Percentiles rank a stretch among this genome's conserved stretches.
These are phyloP conservation scores for Cochlearius cochlearius DNA, from an alignment of 2,113 vertebrate species.

Conservation along the genomic window DNA sequence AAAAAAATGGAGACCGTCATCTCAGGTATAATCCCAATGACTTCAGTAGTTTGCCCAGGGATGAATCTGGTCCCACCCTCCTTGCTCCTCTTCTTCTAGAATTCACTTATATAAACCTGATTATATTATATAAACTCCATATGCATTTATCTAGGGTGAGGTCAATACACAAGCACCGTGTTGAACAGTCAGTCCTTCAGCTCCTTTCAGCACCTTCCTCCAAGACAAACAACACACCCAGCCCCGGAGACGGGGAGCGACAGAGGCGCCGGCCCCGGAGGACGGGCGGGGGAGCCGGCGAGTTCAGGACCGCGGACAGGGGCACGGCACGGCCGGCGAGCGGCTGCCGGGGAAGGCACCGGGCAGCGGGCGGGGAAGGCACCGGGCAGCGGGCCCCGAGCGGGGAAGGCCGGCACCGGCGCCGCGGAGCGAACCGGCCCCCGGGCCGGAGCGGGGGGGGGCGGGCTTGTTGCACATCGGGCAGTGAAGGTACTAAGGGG, in stretches of 20 bases:
- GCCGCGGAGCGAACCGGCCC: background rate
- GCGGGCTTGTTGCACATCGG: background rate
- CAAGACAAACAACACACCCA: background rate
- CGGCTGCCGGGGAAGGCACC: too few species aligned
- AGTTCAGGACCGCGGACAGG: background rate
- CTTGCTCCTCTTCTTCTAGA: background rate
- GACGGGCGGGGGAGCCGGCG: accelerated
- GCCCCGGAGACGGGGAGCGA: background rate
- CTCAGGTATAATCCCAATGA: background rate
- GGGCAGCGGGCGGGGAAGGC: too few species aligned
- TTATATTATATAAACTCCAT: slow-evolving; percentile 29
- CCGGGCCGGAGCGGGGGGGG: background rate
- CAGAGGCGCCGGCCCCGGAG: background rate
- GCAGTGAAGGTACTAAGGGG: background rate
- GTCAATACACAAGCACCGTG: background rate
- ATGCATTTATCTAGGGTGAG: background rate
- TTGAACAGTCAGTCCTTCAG: background rate
- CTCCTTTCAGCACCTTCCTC: background rate
- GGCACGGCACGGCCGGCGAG: too few species aligned
- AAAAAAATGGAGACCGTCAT: background rate
- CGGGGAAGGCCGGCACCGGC: background rate
- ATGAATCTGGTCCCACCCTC: background rate
- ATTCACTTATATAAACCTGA: slow-evolving; percentile 24
- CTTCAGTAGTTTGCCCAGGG: background rate
- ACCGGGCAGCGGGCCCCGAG: background rate